Conservation (phyloP, 2,888 invertebrate species). For the Dascillus cervinus region DNA sequence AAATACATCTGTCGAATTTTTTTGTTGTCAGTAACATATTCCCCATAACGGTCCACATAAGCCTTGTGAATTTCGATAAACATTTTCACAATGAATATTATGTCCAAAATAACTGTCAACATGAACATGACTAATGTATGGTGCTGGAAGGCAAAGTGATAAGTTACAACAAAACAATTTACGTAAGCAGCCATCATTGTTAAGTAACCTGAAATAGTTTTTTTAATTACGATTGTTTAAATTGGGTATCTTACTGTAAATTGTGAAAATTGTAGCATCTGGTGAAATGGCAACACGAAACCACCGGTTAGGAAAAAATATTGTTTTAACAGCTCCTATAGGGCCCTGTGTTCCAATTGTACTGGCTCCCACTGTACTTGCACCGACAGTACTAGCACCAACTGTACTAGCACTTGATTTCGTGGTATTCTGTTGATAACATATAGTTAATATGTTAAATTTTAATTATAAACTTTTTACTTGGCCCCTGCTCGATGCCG, state of each 20-base stretch:
- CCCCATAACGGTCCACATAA: constrained; percentile 46
- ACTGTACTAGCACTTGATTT: constrained; percentile 1
- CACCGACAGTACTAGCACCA: constrained; percentile 1
- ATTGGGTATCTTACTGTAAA: constrained; percentile 5
- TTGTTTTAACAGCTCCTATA: not conserved
- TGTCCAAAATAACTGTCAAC: constrained; percentile 38
- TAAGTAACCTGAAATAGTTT: constrained; percentile 43
- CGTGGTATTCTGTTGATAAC: not conserved
- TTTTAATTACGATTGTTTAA: too few species aligned
- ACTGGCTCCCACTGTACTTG: not conserved
- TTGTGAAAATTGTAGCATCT: constrained; percentile 7
- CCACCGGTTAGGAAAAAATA: constrained; percentile 9
- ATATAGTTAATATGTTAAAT: too few species aligned
- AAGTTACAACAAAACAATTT: constrained; percentile 44
- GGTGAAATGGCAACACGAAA: constrained; percentile 13
- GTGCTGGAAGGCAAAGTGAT: constrained; percentile 47
- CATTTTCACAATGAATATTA: constrained; percentile 42
- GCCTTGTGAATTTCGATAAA: constrained; percentile 46
- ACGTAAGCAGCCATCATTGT: constrained; percentile 41
- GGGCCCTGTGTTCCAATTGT: not conserved
- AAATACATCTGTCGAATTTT: constrained; percentile 24
- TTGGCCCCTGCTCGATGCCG: too few species aligned
- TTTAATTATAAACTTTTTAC: too few species aligned
- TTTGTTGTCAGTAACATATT: constrained; percentile 36
- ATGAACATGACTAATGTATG: constrained; percentile 35